A percentile compares a stretch with the other conserved stretches of the same genome.
Conservation (phyloP, 1,140 invertebrate genomes). For the Drosophila tristis region DNA sequence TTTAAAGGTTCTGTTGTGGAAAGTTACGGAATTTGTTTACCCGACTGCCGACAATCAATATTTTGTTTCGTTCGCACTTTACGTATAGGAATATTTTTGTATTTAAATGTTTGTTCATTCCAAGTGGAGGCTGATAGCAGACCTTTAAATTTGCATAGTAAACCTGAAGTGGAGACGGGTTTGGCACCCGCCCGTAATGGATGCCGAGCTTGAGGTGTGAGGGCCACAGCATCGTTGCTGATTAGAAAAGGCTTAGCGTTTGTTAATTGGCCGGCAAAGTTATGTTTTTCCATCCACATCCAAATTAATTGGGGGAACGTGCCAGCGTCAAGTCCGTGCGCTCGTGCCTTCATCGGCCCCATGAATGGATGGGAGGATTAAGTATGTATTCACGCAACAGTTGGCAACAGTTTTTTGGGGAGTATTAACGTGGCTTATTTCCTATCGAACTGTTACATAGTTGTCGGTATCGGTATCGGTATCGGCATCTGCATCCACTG, state of each 20-base stretch:
- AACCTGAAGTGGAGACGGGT: constrained; percentile 38
- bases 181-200: not conserved
- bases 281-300: constrained; percentile 39
- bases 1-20: constrained; percentile 13
- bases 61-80: constrained; percentile 3
- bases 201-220: not conserved
- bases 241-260: constrained; percentile 50
- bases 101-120: constrained; percentile 10
- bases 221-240: constrained; percentile 21
- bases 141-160: constrained; percentile 14
- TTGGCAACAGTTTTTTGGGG: no score
- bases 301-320: constrained; percentile 49
- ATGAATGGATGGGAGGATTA: not conserved
- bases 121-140: no score
- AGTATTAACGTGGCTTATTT: no score
- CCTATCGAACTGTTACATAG: no score
- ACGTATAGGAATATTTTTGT: constrained; percentile 11
- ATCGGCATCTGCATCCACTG: no score
- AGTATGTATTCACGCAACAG: no score
- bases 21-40: constrained; percentile 6
- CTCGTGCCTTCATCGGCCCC: not conserved
- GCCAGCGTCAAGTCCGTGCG: constrained; percentile 19
- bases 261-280: constrained; percentile 48
- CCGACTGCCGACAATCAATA: constrained; percentile 3
- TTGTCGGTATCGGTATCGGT: no score